phyloP scores from a whole-genome alignment of 2,797 vertebrate genomes.

The Notolabrus celidotus region DNA sequence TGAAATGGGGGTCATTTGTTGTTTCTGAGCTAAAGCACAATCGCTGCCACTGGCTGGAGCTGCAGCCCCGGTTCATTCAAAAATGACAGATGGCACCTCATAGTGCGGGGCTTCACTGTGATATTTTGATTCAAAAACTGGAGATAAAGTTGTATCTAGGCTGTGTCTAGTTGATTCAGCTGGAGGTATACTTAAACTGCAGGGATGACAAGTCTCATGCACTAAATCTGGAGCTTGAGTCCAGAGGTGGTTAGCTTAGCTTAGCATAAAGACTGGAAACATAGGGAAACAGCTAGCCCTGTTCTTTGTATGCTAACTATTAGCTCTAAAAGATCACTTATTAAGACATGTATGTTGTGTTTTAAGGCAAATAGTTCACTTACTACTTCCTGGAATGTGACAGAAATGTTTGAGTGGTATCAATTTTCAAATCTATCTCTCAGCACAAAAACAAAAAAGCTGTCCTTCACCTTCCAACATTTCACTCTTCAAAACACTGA shows the following conservation, averaged over 20 bases:
- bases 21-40: too few relatives aligned
- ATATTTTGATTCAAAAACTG: too few relatives aligned
- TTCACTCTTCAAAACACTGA: not conserved
- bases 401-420: not conserved
- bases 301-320: not conserved
- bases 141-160: too few relatives aligned
- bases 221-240: too few relatives aligned
- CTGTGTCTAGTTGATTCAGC: too few relatives aligned
- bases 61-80: too few relatives aligned
- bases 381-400: not conserved
- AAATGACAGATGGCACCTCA: too few relatives aligned
- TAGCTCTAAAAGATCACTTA: not conserved
- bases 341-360: not conserved
- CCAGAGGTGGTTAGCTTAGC: not conserved
- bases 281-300: not conserved
- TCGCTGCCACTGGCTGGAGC: too few relatives aligned
- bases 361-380: slow-evolving; percentile 3
- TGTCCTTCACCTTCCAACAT: not conserved
- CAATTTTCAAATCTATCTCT: not conserved
- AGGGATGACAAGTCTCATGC: too few relatives aligned
- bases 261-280: not conserved
- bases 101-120: too few relatives aligned
- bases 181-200: too few relatives aligned
- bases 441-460: not conserved
- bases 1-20: too few relatives aligned